Evolutionary conservation across 2,797 vertebrate genomes (phyloP), one percentile per base, ranked within the genome.

Genomic region (Pangasius sanitwongsei): DNA sequence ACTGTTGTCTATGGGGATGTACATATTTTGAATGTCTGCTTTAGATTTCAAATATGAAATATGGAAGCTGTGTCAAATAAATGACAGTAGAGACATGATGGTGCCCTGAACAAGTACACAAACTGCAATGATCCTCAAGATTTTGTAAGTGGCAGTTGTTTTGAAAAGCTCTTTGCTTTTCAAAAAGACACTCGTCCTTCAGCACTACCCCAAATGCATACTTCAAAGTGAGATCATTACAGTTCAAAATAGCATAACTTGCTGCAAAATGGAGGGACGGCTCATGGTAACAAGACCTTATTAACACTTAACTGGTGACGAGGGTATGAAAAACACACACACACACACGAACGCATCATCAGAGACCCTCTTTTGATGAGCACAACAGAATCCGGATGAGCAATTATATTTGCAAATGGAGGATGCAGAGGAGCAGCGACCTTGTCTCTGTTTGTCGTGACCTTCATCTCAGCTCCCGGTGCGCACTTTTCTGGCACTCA

Each of bases 381-480:
- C 70, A 89, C 87, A 90, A 87, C 78, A 91, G 59, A 84, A 61
- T 92, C 85, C 28, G 48, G 85, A 90, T 87, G 74, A 84, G 87
- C 34, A n/a, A 89, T 92, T 91, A 91, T 65, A 87, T 91, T 91
- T 91, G 90, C 87, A 92, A 92, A 92, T 90, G 85, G 87, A 90
- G 89, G 85, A 90, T 25, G 13, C 67, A n/a, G 53, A 88, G 86
- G 83, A 87, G 83, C 59, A 13, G 85, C 78, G 72, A 87, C 89
- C 90, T 86, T 87, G 92, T 84, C 88, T 80, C 69, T 82, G 78
- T 88, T 87, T 80, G 89, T 87, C 72, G 80, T 89, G 75, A 86
- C 87, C 88, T 91, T 90, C 87, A 80, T 88, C 89, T 90, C 89
- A 84, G 20, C 41, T 31, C 55, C 44, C 18, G 78, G 80, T 89